Percentiles rank a stretch among this genome's conserved stretches.
Evolutionary conservation across 2,113 vertebrate species (phyloP).

Genomic region (Nycticorax nycticorax): DNA sequence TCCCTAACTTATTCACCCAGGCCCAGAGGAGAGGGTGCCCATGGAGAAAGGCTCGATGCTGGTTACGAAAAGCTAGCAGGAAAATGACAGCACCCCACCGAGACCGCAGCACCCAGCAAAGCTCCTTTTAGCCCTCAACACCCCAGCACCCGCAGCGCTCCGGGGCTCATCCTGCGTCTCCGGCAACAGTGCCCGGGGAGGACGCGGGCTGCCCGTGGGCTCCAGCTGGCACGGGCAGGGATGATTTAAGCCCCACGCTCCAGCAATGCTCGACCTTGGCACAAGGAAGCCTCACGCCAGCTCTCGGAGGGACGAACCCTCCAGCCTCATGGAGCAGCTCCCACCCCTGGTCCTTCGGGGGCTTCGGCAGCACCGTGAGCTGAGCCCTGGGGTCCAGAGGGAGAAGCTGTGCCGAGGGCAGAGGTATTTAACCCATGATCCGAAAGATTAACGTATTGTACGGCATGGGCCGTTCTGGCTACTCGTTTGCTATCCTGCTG

Average conservation of each 20-base stretch:
- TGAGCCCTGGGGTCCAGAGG: not conserved
- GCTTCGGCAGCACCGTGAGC: not conserved
- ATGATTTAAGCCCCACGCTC: too few species aligned
- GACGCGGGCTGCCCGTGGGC: not conserved
- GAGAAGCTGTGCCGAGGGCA: not conserved
- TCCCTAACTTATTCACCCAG: not conserved
- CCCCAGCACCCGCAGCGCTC: not conserved
- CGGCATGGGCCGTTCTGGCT: not conserved
- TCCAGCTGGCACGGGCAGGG: not conserved
- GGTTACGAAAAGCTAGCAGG: not conserved
- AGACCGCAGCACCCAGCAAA: not conserved
- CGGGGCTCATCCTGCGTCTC: not conserved
- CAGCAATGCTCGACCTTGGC: rapidly evolving
- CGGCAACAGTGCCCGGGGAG: not conserved
- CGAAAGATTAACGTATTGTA: not conserved
- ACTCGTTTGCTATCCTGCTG: not conserved
- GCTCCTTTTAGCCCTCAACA: not conserved
- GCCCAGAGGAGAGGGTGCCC: not conserved
- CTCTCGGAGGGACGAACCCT: not conserved
- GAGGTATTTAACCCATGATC: not conserved
- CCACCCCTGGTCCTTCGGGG: rapidly evolving
- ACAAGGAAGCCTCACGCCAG: not conserved
- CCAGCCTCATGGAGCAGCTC: not conserved
- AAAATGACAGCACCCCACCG: not conserved
- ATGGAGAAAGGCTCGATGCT: rapidly evolving